These are phyloP conservation scores for Cremastinae sp. DNA, from an alignment of 2,888 invertebrate species.

Conservation along the genomic window DNA sequence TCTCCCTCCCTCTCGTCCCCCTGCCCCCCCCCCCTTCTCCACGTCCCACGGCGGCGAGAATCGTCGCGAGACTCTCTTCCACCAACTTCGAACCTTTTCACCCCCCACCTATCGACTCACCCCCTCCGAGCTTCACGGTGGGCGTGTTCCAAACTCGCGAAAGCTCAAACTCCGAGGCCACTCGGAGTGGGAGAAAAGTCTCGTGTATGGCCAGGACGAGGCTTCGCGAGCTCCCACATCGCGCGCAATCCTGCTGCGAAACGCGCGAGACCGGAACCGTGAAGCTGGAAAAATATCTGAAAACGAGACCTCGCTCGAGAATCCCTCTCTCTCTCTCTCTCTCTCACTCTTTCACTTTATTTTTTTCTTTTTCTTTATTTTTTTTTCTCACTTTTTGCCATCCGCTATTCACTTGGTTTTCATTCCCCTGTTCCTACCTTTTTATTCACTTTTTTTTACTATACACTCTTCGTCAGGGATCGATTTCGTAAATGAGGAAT, in stretches of 20 bases:
- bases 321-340: constrained; percentile 22
- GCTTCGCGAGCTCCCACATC: constrained; percentile 39
- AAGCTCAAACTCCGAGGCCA: constrained; percentile 43
- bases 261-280: constrained; percentile 42
- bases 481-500: too few species aligned
- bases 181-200: constrained; percentile 31
- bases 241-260: constrained; percentile 47
- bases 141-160: constrained; percentile 71
- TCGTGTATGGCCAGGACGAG: constrained; percentile 51
- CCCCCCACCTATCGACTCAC: constrained; percentile 43
- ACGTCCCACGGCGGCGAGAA: not conserved
- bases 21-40: constrained; percentile 24
- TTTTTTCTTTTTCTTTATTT: constrained; percentile 30
- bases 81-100: constrained; percentile 26
- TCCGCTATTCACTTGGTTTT: not conserved
- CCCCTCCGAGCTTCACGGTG: constrained; percentile 67
- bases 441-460: too few species aligned
- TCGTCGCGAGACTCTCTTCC: constrained; percentile 42
- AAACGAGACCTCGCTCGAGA: constrained; percentile 31
- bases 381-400: constrained; percentile 18
- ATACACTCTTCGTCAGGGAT: too few species aligned
- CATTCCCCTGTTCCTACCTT: too few species aligned
- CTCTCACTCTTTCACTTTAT: not conserved
- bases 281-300: constrained; percentile 47
- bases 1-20: constrained; percentile 34